Conservation (phyloP, 2,888 invertebrate genomes). For the Embidobia sp. region DNA sequence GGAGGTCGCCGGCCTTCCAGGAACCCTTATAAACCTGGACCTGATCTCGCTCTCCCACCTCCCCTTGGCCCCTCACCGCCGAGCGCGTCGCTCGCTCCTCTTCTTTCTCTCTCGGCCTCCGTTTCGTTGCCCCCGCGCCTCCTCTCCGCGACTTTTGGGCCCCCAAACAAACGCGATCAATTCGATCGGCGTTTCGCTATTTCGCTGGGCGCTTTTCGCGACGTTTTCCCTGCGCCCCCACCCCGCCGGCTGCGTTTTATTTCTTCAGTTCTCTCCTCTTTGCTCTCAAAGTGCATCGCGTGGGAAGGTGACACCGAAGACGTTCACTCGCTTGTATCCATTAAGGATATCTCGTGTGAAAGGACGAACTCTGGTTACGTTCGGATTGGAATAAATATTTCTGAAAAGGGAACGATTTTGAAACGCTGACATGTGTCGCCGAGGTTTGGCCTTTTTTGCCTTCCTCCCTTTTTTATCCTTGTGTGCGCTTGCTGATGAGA, state of each 20-base stretch:
- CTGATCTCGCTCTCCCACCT: constrained; percentile 68
- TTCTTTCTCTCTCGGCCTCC: constrained; percentile 5
- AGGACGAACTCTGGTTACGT: constrained; percentile 65
- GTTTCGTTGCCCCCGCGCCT: constrained; percentile 8
- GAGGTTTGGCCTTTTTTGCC: background rate
- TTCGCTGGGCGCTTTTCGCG: constrained; percentile 25
- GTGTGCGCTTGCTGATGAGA: too few relatives aligned
- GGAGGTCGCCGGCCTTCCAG: constrained; percentile 80
- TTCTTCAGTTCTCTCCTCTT: constrained; percentile 54
- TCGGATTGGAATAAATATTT: constrained; percentile 59
- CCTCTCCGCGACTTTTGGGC: too few relatives aligned
- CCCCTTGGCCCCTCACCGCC: constrained; percentile 30
- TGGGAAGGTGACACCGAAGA: constrained; percentile 73
- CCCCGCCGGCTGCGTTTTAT: constrained; percentile 17
- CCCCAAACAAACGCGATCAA: constrained; percentile 23
- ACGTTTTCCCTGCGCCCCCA: constrained; percentile 62
- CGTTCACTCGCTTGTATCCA: constrained; percentile 70
- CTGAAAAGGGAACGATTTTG: constrained; percentile 47
- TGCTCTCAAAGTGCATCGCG: constrained; percentile 69
- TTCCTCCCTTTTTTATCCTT: too few relatives aligned
- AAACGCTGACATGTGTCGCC: constrained; percentile 47
- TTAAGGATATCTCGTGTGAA: constrained; percentile 66
- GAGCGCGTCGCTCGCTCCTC: constrained; percentile 30
- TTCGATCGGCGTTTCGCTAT: constrained; percentile 29
- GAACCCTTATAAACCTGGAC: constrained; percentile 80